Evolutionary conservation across 2,113 vertebrate species (phyloP), one percentile per base, ranked within the genome.

Genomic region (Bufo bufo): DNA sequence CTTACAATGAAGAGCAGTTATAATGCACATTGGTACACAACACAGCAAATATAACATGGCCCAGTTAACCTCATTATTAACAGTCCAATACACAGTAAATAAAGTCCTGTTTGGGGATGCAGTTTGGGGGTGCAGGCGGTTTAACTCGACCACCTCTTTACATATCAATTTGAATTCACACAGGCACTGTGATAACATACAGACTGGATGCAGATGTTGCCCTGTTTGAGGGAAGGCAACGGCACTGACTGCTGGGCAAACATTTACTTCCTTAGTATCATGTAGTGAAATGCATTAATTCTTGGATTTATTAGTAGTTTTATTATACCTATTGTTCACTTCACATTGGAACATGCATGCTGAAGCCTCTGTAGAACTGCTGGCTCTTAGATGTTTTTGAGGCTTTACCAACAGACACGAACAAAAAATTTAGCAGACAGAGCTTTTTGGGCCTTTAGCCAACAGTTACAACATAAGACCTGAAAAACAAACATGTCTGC

Each of bases 381-480:
- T 63, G 23, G 58, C 56, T 47, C 59, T 82, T 43, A 45, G 33
- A 47, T 82, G 56, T 61, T 82, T 82, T 43, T 63, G 13, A 59
- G 77, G 12, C 56, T 61, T 45, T 17, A 78, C 6, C n/a, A 14
- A 59, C 58, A 43, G 80, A 47, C 16, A 74, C 43, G 43, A 74
- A 23, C 43, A 66, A 17, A 66, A 58, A 81, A 58, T 19, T 19
- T 4, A 81, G 23, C 59, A 63, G 80, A 49, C 61, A 52, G 23
- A 14, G n/a, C 63, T 83, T 3, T 52, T 66, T 83, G 45, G 85
- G 85, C 59, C 52, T 66, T 33, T 65, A 52, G 75, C 85, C 85
- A 86, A 66, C 23, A 66, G 61, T 86, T 86, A 78, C 85, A 79
- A 86, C 85, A 86, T 79, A 86, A 65, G 59, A 45, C 58, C 49